Base-by-base conservation (phyloP, 2,797 vertebrate genomes). In the Cuniculus paca region DNA sequence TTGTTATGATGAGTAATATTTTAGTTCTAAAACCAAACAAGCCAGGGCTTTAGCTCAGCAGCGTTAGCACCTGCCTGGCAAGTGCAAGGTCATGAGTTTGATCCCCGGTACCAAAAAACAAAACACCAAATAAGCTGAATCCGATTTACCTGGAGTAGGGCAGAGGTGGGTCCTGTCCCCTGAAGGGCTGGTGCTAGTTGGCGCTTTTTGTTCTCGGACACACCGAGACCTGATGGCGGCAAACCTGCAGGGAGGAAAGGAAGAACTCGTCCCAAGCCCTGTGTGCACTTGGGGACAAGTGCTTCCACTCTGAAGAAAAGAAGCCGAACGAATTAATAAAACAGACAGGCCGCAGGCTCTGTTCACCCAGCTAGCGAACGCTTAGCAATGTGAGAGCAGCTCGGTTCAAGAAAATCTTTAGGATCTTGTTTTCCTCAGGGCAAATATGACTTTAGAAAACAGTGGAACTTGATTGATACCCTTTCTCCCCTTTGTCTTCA, bases 141-240 rank as follows among this genome's bases (percentile, higher is more conserved):
- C 90, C 42, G 61, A 28, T 85, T 95, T 95, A 98, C 98, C 79
- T 45, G 86, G 93, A 88, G 39, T 36, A 48, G 90, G 36, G 28
- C 2, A 63, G 81, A 4, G 24, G 24, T 2, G 54, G 31, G 1
- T 6, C 16, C 34, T 70, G 45, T 36, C 6, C 1, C 4, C 34
- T 60, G 14, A 58, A 17, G 36, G 12, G 6, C 0, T 36, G 88
- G 0, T 9, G 82, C 16, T 14, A 0, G 20, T 20, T 65, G 24
- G 13, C 1, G 5, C n/a, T n/a, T 16, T 61, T 5, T 34, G 70
- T 96, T 96, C 82, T 79, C 84, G 93, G 45, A 45, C 16, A 52
- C 82, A 1, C 78, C 45, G 39, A 72, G n/a, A 36, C 61, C 91
- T 24, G 10, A n/a, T 2, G 39, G 88, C 72, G 16, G 31, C 22